These are phyloP conservation scores for Acleris emargana DNA, from an alignment of 2,888 invertebrate species.

Conservation along the genomic window DNA sequence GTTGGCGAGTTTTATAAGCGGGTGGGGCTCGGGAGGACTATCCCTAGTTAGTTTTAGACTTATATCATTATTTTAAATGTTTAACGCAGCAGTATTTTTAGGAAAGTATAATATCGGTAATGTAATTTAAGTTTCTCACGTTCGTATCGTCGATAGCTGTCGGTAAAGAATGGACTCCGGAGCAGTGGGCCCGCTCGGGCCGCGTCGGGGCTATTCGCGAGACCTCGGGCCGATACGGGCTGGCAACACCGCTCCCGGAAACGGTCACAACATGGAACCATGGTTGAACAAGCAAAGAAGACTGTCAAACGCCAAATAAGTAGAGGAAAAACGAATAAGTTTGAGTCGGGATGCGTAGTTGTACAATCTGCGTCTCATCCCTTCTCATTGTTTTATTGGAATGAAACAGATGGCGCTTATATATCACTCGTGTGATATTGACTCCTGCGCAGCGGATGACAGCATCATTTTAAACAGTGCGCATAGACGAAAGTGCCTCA, in stretches of 20 bases:
- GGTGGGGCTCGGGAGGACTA: slow-evolving; percentile 50
- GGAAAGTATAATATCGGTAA: slow-evolving; percentile 70
- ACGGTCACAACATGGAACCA: slow-evolving; percentile 13
- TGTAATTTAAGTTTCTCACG: slow-evolving; percentile 68
- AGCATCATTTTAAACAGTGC: slow-evolving; percentile 39
- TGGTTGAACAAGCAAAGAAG: not conserved
- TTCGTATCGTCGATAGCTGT: slow-evolving; percentile 55
- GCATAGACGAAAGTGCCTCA: slow-evolving; percentile 72
- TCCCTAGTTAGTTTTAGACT: slow-evolving; percentile 71
- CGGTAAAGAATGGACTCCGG: slow-evolving; percentile 38
- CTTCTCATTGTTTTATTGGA: not conserved
- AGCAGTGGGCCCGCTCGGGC: slow-evolving; percentile 39
- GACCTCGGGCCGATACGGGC: slow-evolving; percentile 31
- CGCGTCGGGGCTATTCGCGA: slow-evolving; percentile 28
- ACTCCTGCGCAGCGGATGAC: not conserved
- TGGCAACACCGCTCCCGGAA: not conserved
- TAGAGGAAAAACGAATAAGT: not conserved
- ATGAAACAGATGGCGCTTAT: not conserved
- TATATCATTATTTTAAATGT: slow-evolving; percentile 82
- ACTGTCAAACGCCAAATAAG: slow-evolving; percentile 1
- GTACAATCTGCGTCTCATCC: too few species aligned
- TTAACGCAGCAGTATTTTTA: slow-evolving; percentile 82
- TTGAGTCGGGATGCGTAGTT: too few species aligned
- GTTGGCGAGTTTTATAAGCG: slow-evolving; percentile 43
- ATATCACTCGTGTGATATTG: not conserved